Evolutionary conservation across 2,797 vertebrate species (phyloP).

Genomic region (Xerus rutilus): DNA sequence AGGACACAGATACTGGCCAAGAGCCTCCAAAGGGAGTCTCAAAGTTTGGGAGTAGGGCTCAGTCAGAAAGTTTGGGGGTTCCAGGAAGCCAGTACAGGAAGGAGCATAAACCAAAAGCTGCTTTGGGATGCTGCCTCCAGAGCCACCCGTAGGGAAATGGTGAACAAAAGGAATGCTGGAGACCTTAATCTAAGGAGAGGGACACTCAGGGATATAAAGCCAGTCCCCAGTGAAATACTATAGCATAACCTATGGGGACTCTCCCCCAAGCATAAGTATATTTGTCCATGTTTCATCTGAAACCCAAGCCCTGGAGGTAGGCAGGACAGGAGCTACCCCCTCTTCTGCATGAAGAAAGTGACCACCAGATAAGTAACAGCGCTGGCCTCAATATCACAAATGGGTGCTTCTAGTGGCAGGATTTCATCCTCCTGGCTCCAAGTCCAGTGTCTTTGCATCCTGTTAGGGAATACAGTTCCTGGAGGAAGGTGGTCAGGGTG

Average conservation of each 20-base stretch:
- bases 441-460: neutral
- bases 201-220: neutral
- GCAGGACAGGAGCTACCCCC: neutral
- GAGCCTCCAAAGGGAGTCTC: neutral
- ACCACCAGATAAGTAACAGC: neutral
- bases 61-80: neutral
- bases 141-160: neutral
- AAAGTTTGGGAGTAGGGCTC: neutral
- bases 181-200: neutral
- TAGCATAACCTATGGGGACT: neutral
- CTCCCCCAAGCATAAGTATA: neutral
- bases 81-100: neutral
- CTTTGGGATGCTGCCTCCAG: conserved; percentile 28
- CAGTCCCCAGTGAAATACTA: too few relatives aligned
- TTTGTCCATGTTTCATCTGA: neutral
- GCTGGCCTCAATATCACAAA: neutral
- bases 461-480: neutral
- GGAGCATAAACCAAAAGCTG: neutral
- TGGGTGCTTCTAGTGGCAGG: neutral
- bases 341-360: neutral
- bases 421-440: neutral
- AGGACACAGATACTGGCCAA: neutral
- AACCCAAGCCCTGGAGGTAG: neutral
- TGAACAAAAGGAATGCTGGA: neutral
- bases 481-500: neutral